Evolutionary conservation across 2,888 invertebrate genomes (phyloP).

Genomic region (Philaethria dido): DNA sequence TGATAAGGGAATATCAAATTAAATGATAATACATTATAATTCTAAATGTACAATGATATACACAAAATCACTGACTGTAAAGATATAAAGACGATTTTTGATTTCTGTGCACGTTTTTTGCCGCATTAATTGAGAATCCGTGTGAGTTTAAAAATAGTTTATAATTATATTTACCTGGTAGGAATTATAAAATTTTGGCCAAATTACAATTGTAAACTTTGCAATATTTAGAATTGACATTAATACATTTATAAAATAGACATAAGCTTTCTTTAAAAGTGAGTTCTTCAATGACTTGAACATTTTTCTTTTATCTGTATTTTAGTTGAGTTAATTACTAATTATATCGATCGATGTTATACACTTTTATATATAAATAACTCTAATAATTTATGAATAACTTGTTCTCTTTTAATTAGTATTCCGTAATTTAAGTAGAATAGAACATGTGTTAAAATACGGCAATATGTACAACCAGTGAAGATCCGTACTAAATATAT

Average conservation of each 20-base stretch:
- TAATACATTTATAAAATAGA: neutral
- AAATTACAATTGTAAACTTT: neutral
- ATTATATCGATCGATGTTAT: too few relatives aligned
- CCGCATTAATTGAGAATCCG: neutral
- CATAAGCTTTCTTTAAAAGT: too few relatives aligned
- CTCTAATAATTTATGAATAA: too few relatives aligned
- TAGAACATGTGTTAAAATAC: too few relatives aligned
- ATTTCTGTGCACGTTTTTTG: neutral
- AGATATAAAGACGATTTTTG: slow-evolving; percentile 18
- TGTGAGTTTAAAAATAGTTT: neutral
- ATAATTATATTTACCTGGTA: neutral
- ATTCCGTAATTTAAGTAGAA: too few relatives aligned
- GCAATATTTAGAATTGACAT: neutral
- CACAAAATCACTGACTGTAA: slow-evolving; percentile 29
- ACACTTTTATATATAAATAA: too few relatives aligned
- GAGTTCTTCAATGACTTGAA: too few relatives aligned
- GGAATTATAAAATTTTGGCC: neutral
- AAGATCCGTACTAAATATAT: too few relatives aligned
- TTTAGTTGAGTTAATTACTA: too few relatives aligned
- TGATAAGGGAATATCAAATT: slow-evolving; percentile 6
- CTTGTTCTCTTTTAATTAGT: too few relatives aligned
- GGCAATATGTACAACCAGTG: too few relatives aligned
- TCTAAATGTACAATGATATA: neutral
- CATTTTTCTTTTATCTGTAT: too few relatives aligned
- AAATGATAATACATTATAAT: slow-evolving; percentile 15